phyloP scores from a whole-genome alignment of 2,888 invertebrate genomes.

The Dryococelus australis region DNA sequence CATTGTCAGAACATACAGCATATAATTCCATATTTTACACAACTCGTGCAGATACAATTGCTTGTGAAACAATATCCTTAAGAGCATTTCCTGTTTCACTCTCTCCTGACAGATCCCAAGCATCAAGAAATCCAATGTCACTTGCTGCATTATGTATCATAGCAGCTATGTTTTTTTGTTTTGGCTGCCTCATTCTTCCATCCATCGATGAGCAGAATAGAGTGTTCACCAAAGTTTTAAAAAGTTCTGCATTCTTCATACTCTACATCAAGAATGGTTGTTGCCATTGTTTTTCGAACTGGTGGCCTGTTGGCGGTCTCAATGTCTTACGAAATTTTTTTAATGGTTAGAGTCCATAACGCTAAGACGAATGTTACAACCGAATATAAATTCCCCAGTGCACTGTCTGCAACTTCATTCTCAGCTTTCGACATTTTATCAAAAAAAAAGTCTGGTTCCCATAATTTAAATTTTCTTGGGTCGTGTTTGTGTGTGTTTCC shows the following conservation, averaged over 20 bases:
- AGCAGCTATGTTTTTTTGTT: conserved; percentile 20
- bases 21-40: conserved; percentile 38
- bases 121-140: conserved; percentile 19
- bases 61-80: conserved; percentile 18
- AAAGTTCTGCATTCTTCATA: conserved; percentile 1
- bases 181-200: conserved; percentile 29
- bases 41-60: not conserved
- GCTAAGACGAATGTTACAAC: not conserved
- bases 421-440: not conserved
- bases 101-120: conserved; percentile 30
- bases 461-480: no score
- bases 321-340: not conserved
- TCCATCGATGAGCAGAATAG: not conserved
- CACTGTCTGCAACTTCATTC: not conserved
- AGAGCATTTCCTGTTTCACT: conserved; percentile 21
- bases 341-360: not conserved
- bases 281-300: not conserved
- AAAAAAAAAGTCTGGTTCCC: not conserved
- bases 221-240: not conserved
- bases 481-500: no score
- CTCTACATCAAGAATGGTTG: not conserved
- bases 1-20: conserved; percentile 49
- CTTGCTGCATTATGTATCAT: conserved; percentile 25
- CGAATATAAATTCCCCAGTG: no score
- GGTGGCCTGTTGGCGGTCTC: not conserved